Evolutionary conservation across 2,113 vertebrate genomes (phyloP), one percentile per base, ranked within the genome.

Genomic region (Hirundichthys speculiger): DNA sequence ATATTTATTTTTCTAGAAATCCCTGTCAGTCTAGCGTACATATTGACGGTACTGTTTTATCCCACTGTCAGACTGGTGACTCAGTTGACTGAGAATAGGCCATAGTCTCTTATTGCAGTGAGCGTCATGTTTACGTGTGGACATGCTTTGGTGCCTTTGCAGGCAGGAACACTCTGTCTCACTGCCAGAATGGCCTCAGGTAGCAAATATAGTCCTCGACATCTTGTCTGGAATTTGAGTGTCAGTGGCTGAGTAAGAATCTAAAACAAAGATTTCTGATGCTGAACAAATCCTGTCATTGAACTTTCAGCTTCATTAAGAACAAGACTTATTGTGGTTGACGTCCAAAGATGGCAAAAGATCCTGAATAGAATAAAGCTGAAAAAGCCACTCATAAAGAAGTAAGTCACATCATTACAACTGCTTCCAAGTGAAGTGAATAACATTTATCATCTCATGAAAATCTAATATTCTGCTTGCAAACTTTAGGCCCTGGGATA

Each of bases 241-340:
- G 60, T 82, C 69, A 62, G 15, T 45, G 75, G 21, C 51, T 62
- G 66, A 65, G 19, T 41, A 24, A 38, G 69, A 68, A 64, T 79
- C 67, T 40, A 45, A 79, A 75, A 64, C 63, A 39, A 13, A 24
- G 61, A 25, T 61, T 79, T 77, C 0, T 80, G 70, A 79, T 59
- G 75, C 75, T 22, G 63, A 81, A 79, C 67, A 85, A 82, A 86
- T 73, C 75, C 64, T 76, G 7, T 67, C 42, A 51, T 25, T 69
- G 64, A 63, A 56, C 42, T 19, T 13, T 13, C 25, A 14, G 19
- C 70, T 48, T n/a, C n/a, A n/a, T n/a, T 15, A 69, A 70, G 34
- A 69, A 49, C 12, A 24, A 52, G 20, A 2, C 30, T n/a, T 20
- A 27, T 56, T 47, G 53, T 55, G 51, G 60, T 51, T 41, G 58